phyloP scores from a whole-genome alignment of 1,140 invertebrate species.

The Ceratina calcarata region DNA sequence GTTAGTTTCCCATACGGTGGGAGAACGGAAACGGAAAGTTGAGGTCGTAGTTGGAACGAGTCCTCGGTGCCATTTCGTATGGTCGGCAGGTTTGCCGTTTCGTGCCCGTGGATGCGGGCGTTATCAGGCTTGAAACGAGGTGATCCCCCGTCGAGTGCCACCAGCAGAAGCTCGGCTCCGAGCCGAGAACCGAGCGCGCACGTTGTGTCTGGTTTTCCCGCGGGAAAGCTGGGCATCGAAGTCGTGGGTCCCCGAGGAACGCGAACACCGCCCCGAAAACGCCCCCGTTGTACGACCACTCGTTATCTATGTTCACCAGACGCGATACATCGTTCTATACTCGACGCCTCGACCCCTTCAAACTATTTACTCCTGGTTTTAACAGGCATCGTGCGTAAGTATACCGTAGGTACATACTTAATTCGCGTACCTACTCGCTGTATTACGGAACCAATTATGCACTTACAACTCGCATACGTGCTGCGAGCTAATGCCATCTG shows the following conservation, averaged over 20 bases:
- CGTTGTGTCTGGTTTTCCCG: slow-evolving; percentile 9
- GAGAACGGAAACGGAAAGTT: slow-evolving; percentile 68
- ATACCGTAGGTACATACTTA: no score
- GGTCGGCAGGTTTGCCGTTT: slow-evolving; percentile 27
- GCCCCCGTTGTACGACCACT: slow-evolving; percentile 50
- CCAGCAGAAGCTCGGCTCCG: background rate
- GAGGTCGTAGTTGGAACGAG: slow-evolving; percentile 27
- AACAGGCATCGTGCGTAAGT: no score
- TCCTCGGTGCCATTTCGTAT: slow-evolving; percentile 18
- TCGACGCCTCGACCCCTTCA: background rate
- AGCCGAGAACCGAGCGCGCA: background rate
- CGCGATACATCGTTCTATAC: slow-evolving; percentile 31
- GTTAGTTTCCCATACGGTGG: slow-evolving; percentile 70
- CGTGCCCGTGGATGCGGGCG: slow-evolving; percentile 70
- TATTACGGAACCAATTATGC: slow-evolving; percentile 4
- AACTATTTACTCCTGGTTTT: background rate
- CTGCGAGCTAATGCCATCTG: slow-evolving; percentile 76
- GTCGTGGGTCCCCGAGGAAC: slow-evolving; percentile 61
- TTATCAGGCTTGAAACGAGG: slow-evolving; percentile 68
- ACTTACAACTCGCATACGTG: slow-evolving; percentile 7
- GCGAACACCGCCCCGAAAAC: slow-evolving; percentile 69
- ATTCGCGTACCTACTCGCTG: background rate
- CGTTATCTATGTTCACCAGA: slow-evolving; percentile 61
- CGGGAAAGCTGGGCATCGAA: background rate
- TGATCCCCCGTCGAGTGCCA: slow-evolving; percentile 28